A percentile compares a stretch with the other conserved stretches of the same genome.
These are phyloP conservation scores for Pangasius sanitwongsei DNA, from an alignment of 2,797 vertebrate species.

Conservation along the genomic window DNA sequence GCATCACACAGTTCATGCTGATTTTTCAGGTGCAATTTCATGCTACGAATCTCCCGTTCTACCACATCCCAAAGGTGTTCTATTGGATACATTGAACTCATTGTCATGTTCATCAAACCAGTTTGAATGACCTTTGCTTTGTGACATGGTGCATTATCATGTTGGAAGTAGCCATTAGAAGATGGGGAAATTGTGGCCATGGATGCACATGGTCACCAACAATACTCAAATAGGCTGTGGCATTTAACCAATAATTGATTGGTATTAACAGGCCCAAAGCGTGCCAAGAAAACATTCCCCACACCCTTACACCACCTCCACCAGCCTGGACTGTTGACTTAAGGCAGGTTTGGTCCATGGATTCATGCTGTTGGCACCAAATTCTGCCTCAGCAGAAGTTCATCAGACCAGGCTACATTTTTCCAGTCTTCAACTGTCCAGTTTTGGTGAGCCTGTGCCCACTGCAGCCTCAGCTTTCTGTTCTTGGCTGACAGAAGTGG, in stretches of 20 bases:
- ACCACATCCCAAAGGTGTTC: background rate
- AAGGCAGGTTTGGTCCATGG: no score
- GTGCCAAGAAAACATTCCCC: no score
- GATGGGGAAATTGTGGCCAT: background rate
- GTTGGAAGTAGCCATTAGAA: background rate
- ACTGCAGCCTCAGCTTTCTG: background rate
- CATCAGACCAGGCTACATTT: background rate
- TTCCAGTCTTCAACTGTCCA: background rate
- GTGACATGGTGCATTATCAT: background rate
- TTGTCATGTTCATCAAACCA: background rate
- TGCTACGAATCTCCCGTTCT: background rate
- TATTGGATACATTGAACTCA: no score
- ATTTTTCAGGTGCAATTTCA: background rate
- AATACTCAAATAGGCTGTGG: background rate
- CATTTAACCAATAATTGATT: no score
- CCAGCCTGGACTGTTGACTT: no score
- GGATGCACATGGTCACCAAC: background rate
- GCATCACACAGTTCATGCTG: no score
- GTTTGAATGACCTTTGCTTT: background rate
- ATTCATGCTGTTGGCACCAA: no score
- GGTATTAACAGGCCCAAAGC: no score
- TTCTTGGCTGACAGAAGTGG: background rate
- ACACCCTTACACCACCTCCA: no score
- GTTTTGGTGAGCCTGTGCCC: background rate
- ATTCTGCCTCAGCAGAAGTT: no score